These are phyloP conservation scores for Epizoanthus scotinus DNA, from an alignment of 92 coral and sea anemone species.

Conservation along the genomic window DNA sequence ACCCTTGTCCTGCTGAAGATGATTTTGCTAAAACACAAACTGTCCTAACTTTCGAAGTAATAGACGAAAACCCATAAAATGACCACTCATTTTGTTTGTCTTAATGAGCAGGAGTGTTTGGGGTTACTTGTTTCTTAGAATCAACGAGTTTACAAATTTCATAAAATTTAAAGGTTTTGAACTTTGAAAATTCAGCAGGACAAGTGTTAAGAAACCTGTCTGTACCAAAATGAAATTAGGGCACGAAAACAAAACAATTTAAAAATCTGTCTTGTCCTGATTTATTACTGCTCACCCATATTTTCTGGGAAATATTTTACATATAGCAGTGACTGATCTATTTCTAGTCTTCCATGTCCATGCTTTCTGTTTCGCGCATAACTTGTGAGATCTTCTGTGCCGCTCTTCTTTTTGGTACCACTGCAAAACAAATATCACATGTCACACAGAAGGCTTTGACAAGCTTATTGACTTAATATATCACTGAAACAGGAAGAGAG, in stretches of 20 bases:
- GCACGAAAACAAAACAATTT: background rate
- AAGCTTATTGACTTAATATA: background rate
- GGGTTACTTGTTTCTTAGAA: no score
- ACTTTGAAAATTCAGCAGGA: no score
- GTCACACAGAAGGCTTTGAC: background rate
- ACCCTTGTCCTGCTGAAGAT: no score
- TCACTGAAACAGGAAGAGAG: background rate
- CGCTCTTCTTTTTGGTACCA: slow-evolving; percentile 67
- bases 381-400: slow-evolving; percentile 93
- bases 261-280: background rate
- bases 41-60: no score
- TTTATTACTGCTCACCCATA: background rate
- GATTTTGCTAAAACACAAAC: no score
- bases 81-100: no score
- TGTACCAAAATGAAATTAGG: no score
- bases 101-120: no score
- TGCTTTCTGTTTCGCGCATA: slow-evolving; percentile 88
- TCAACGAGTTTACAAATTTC: no score
- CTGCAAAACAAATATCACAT: slow-evolving; percentile 37
- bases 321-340: background rate
- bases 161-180: no score
- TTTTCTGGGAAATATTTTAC: background rate
- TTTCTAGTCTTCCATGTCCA: slow-evolving; percentile 87
- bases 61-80: no score
- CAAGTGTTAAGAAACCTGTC: no score